Percentiles rank a stretch among this genome's conserved stretches.
Conservation (phyloP, 2,797 vertebrate genomes). For the Tinamus major region DNA sequence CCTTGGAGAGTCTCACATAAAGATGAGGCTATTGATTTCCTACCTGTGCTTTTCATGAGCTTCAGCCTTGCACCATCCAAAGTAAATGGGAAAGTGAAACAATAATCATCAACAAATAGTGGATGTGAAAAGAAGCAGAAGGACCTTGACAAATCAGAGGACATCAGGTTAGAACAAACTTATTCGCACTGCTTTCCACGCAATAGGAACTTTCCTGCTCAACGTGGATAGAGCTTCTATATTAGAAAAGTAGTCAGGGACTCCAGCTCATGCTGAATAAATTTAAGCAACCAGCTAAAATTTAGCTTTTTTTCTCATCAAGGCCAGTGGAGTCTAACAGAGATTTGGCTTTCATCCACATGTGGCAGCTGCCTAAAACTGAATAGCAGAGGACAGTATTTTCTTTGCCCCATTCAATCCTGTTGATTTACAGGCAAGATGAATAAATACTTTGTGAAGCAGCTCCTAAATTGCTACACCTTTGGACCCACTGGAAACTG, state of each 20-base stretch:
- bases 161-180: background rate
- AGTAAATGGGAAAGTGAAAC: background rate
- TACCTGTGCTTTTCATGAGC: background rate
- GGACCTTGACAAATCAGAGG: background rate
- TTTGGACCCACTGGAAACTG: background rate
- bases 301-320: background rate
- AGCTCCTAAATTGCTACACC: background rate
- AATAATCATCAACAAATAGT: background rate
- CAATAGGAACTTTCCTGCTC: background rate
- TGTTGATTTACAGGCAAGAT: background rate
- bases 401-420: background rate
- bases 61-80: background rate
- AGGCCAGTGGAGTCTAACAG: background rate
- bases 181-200: fast-evolving
- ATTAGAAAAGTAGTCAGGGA: background rate
- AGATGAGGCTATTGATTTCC: background rate
- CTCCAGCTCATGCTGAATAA: background rate
- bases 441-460: background rate
- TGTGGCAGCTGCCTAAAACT: conserved; percentile 61
- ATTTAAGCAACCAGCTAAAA: background rate
- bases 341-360: conserved; percentile 37
- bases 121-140: background rate
- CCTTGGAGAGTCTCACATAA: background rate
- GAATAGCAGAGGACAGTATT: conserved; percentile 26
- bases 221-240: fast-evolving